Conservation (phyloP, 2,888 invertebrate genomes). For the Abscondita cerata region DNA sequence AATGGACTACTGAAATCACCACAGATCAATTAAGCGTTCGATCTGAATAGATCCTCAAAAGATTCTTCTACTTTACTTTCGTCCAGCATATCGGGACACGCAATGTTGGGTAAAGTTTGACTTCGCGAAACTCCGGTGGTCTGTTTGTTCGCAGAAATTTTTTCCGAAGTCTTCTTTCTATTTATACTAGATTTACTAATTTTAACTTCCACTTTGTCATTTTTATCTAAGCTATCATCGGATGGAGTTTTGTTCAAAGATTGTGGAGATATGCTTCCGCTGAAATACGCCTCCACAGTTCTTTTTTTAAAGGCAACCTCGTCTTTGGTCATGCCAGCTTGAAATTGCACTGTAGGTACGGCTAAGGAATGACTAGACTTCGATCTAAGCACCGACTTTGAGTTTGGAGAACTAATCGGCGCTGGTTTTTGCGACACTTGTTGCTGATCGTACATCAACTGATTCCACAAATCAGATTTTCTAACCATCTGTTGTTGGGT, state of each 20-base stretch:
- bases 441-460: slow-evolving; percentile 62
- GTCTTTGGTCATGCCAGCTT: slow-evolving; percentile 75
- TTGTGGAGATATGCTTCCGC: slow-evolving; percentile 60
- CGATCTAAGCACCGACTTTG: slow-evolving; percentile 62
- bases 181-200: slow-evolving; percentile 52
- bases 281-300: slow-evolving; percentile 78
- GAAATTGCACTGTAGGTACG: slow-evolving; percentile 76
- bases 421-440: slow-evolving; percentile 51
- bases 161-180: slow-evolving; percentile 62
- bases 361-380: slow-evolving; percentile 79
- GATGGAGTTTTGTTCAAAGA: slow-evolving; percentile 35
- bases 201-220: slow-evolving; percentile 25
- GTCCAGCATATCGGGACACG: slow-evolving; percentile 70
- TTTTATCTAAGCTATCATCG: slow-evolving; percentile 36
- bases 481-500: slow-evolving; percentile 40
- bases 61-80: slow-evolving; percentile 87
- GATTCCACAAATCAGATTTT: slow-evolving; percentile 85
- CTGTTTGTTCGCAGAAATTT: slow-evolving; percentile 55
- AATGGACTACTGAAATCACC: slow-evolving; percentile 21
- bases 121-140: slow-evolving; percentile 68
- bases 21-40: slow-evolving; percentile 48
- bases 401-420: slow-evolving; percentile 58
- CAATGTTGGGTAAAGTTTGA: slow-evolving; percentile 78
- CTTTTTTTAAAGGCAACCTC: slow-evolving; percentile 73
- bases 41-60: slow-evolving; percentile 81